A percentile compares a stretch with the other conserved stretches of the same genome.
phyloP scores from a whole-genome alignment of 2,113 vertebrate species.

The Alouatta palliata region DNA sequence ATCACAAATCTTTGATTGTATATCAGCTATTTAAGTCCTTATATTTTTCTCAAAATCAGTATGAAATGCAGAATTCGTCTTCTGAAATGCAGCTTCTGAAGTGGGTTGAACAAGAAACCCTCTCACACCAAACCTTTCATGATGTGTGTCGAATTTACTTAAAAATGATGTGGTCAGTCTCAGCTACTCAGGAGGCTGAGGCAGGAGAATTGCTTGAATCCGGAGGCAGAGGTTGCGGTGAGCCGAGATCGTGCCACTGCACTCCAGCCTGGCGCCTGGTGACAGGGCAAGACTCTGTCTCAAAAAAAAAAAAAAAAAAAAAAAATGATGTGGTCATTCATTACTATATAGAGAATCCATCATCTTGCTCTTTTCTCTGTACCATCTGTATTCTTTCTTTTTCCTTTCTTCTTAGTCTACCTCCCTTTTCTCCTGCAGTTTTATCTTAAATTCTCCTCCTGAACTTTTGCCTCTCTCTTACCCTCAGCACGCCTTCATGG shows the following conservation, averaged over 20 bases:
- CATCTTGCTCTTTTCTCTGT: neutral
- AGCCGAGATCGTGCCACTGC: too few species aligned
- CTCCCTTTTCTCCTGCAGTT: neutral
- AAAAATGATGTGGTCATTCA: neutral
- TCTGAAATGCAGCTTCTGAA: neutral
- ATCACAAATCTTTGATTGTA: neutral
- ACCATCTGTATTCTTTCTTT: neutral
- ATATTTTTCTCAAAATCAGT: slow-evolving; percentile 14
- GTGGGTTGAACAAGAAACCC: neutral
- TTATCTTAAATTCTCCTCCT: neutral
- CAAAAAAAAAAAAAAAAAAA: too few species aligned
- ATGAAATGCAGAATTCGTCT: neutral
- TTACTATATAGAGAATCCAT: neutral
- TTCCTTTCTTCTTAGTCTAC: neutral
- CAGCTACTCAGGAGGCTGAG: too few species aligned
- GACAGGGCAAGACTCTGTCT: too few species aligned
- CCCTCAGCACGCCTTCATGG: neutral
- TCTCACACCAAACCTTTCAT: neutral
- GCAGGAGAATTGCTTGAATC: too few species aligned
- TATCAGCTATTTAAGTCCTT: neutral
- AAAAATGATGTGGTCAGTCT: neutral
- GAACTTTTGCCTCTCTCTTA: neutral
- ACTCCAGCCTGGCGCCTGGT: too few species aligned
- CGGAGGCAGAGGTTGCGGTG: too few species aligned
- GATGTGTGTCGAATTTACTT: neutral